Percentiles rank a stretch among this genome's conserved stretches.
These are phyloP conservation scores for Egretta garzetta DNA, from an alignment of 2,113 vertebrate genomes.

Conservation along the genomic window DNA sequence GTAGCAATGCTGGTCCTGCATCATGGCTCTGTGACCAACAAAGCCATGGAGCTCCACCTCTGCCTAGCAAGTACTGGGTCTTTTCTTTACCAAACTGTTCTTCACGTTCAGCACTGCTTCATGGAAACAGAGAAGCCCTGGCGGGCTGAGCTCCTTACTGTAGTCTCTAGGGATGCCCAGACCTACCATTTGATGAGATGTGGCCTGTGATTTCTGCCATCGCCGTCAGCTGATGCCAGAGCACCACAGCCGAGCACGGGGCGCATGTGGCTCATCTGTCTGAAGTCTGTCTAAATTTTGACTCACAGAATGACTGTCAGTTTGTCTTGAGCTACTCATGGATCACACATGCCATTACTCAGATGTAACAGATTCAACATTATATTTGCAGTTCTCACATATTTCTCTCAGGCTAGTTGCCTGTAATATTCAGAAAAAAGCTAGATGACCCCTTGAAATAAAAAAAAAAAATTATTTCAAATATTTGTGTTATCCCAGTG, in stretches of 20 bases:
- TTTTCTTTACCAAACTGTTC: neutral
- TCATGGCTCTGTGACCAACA: neutral
- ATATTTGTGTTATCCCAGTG: neutral
- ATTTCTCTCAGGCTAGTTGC: neutral
- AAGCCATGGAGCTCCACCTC: neutral
- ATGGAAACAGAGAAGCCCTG: neutral
- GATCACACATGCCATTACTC: neutral
- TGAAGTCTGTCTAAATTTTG: neutral
- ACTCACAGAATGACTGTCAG: neutral
- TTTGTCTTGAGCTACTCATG: neutral
- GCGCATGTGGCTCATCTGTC: neutral
- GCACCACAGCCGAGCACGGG: neutral
- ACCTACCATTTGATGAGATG: neutral
- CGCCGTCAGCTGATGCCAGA: neutral
- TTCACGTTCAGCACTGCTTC: neutral
- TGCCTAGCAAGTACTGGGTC: neutral
- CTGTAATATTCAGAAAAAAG: neutral
- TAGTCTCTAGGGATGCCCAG: neutral
- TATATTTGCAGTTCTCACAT: neutral
- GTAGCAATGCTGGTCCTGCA: neutral
- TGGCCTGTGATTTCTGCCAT: neutral
- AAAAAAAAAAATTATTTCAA: neutral
- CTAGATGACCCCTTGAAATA: neutral
- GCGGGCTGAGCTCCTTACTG: neutral
- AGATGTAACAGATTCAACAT: neutral